Evolutionary conservation across 2,888 invertebrate genomes (phyloP).

Genomic region (Stratiomys singularior): DNA sequence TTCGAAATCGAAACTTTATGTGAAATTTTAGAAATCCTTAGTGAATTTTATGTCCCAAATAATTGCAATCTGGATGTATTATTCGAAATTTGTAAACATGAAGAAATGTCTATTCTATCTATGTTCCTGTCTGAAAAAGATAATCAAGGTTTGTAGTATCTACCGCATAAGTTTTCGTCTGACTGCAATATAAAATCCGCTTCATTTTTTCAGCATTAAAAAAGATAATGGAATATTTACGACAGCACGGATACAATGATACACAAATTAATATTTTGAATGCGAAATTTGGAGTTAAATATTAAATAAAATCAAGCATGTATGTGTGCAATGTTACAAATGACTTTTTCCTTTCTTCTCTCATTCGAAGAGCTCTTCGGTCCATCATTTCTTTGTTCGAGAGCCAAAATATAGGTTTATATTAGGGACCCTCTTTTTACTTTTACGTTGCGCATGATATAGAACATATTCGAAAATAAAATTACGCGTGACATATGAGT

Average conservation of each 20-base stretch:
- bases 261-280: slow-evolving; percentile 25
- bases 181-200: background rate
- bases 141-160: slow-evolving; percentile 57
- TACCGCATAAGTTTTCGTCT: slow-evolving; percentile 5
- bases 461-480: too few species aligned
- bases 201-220: slow-evolving; percentile 55
- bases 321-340: background rate
- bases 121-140: slow-evolving; percentile 61
- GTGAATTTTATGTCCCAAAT: slow-evolving; percentile 53
- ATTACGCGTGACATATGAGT: too few species aligned
- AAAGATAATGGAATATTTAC: slow-evolving; percentile 56
- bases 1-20: slow-evolving; percentile 61
- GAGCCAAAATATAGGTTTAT: too few species aligned
- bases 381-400: too few species aligned
- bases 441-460: too few species aligned
- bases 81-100: slow-evolving; percentile 61
- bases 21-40: slow-evolving; percentile 58
- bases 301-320: slow-evolving; percentile 35
- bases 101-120: slow-evolving; percentile 59
- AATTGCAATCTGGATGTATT: slow-evolving; percentile 54
- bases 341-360: too few species aligned
- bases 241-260: slow-evolving; percentile 53
- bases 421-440: too few species aligned
- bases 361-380: too few species aligned
- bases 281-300: slow-evolving; percentile 24